Conservation (phyloP, 2,888 invertebrate genomes). For the Drymonia ruficornis region DNA sequence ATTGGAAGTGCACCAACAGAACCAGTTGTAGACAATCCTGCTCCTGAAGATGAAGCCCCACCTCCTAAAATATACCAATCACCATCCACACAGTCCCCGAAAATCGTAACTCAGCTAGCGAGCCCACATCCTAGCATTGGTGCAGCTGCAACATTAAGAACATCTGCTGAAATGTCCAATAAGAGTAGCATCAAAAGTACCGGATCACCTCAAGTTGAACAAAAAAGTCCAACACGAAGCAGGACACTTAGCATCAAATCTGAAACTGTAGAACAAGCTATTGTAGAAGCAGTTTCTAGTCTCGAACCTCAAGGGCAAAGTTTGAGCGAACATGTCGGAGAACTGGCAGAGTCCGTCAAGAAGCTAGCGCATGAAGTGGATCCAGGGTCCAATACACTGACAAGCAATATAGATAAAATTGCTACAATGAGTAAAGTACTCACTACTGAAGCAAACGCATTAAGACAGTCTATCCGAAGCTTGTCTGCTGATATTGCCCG, state of each 20-base stretch:
- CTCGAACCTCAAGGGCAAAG: slow-evolving; percentile 52
- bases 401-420: slow-evolving; percentile 69
- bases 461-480: slow-evolving; percentile 67
- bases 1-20: slow-evolving; percentile 20
- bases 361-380: slow-evolving; percentile 45
- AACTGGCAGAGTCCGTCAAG: slow-evolving; percentile 54
- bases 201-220: slow-evolving; percentile 1
- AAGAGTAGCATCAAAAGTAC: slow-evolving; percentile 2
- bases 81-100: slow-evolving; percentile 1
- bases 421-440: slow-evolving; percentile 70
- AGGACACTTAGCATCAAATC: slow-evolving; percentile 33
- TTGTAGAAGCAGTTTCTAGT: slow-evolving; percentile 39
- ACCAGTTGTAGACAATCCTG: slow-evolving; percentile 15
- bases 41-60: slow-evolving; percentile 3
- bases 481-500: slow-evolving; percentile 64
- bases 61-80: slow-evolving; percentile 1
- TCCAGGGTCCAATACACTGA: slow-evolving; percentile 44
- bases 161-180: neutral
- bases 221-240: neutral
- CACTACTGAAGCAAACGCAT: slow-evolving; percentile 71
- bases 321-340: slow-evolving; percentile 55
- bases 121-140: slow-evolving; percentile 15
- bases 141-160: neutral
- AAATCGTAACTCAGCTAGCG: neutral
- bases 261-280: slow-evolving; percentile 30